Base-by-base conservation (phyloP, 2,888 invertebrate species). In the Ophion slaviceki region DNA sequence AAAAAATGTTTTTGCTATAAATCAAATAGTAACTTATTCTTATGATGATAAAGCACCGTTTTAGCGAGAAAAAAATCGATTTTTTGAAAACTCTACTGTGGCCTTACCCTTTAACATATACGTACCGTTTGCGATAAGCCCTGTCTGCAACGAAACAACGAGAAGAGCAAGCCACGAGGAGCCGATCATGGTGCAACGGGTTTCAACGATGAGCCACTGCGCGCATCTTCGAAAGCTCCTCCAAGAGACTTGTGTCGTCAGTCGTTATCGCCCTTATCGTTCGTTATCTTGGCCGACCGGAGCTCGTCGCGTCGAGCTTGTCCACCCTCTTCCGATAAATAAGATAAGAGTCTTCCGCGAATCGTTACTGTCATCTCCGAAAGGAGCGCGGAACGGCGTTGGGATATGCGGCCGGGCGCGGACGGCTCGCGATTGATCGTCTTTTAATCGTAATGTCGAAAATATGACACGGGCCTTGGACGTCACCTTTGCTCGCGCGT, bases 121-220 rank as follows among this genome's bases (percentile, higher is more conserved):
- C 70, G 1, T 81, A 76, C 86, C 81, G 67, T 68, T 59, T 6
- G 47, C 71, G 62, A 66, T 17, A 59, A 71, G 17, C 36, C 45
- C 47, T 40, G 66, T 59, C 32, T 80, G 66, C n/a, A 20, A 66
- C 2, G n/a, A 59, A 59, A 71, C 3, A 45, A 76, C 20, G 45
- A 80, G 24, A 3, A 64, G 24, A 8, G 20, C 24, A 64, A 64
- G 11, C 7, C 64, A 76, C 32, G 36, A 28, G 66, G 10, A 67
- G 17, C 2, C 5, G 40, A 67, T 40, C 40, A 40, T 40, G 40
- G 40, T 40, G 40, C 40, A 8, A 40, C 40, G 8, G 0, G 6
- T 40, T 40, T 40, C 40, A 40, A 32, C 40, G 40, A 40, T 6
- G 8, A 40, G 6, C 40, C 6, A 40, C 40, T 8, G 40, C 40